These are phyloP conservation scores for Tinamus major DNA, from an alignment of 2,797 vertebrate species.

Conservation along the genomic window DNA sequence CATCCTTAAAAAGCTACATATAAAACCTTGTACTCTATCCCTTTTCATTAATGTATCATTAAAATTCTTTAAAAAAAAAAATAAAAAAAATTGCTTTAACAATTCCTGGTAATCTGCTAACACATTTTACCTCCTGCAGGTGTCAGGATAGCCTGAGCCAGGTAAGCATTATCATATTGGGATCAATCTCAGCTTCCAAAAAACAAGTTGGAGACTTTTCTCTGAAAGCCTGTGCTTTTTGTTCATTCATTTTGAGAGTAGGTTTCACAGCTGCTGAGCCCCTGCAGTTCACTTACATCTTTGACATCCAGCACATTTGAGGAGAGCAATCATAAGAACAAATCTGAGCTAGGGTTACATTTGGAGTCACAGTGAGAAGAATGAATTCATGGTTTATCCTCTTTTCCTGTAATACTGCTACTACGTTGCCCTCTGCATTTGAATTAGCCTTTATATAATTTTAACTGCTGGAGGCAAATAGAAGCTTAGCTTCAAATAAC, in stretches of 20 bases:
- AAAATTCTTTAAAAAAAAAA: not conserved
- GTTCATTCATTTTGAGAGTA: not conserved
- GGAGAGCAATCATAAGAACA: not conserved
- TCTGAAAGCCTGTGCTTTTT: not conserved
- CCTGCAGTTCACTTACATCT: not conserved
- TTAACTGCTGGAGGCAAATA: not conserved
- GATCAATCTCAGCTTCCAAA: not conserved
- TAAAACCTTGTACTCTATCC: not conserved
- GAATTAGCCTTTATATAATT: not conserved
- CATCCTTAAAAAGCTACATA: not conserved
- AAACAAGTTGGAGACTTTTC: not conserved
- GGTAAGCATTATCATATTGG: not conserved
- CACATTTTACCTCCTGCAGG: not conserved
- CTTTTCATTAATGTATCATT: not conserved
- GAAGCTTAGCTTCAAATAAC: not conserved
- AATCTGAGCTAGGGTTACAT: not conserved
- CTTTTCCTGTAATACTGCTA: not conserved
- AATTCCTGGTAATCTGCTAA: not conserved
- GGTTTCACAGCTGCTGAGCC: not conserved
- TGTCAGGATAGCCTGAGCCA: not conserved
- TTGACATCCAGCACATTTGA: not conserved
- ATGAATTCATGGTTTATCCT: not conserved
- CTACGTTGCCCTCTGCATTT: accelerated
- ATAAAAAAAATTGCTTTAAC: not conserved
- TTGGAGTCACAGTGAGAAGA: not conserved